These are phyloP conservation scores for Botia almorhae DNA, from an alignment of 2,797 vertebrate species.

Conservation along the genomic window DNA sequence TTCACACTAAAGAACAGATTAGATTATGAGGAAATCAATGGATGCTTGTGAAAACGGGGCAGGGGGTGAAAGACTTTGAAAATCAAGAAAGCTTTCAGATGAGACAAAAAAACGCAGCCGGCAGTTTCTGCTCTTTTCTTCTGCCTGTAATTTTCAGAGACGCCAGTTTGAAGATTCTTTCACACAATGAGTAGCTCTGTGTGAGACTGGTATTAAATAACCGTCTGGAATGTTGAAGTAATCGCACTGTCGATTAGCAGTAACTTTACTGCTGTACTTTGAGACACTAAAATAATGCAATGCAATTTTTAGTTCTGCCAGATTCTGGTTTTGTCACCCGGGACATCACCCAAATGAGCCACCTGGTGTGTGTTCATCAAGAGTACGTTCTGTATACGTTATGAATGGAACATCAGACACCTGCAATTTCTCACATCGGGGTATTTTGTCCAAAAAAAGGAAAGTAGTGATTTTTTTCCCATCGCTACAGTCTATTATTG, in stretches of 20 bases:
- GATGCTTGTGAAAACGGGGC: neutral
- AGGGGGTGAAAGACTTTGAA: neutral
- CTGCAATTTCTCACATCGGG: constrained; percentile 13
- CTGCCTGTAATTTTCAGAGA: neutral
- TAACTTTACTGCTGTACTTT: constrained; percentile 22
- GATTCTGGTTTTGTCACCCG: constrained; percentile 38
- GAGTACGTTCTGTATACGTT: neutral
- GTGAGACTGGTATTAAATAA: constrained; percentile 30
- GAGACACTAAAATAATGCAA: constrained; percentile 37
- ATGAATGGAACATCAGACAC: constrained; percentile 34
- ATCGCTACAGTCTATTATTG: too few species aligned
- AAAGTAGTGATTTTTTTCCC: neutral
- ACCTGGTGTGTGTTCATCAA: constrained; percentile 45
- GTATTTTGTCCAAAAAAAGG: neutral
- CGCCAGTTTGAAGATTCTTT: neutral
- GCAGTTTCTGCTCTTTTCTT: constrained; percentile 2
- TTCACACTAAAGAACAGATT: neutral
- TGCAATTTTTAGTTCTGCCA: constrained; percentile 32
- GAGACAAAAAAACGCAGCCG: neutral
- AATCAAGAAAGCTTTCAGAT: constrained; percentile 18
- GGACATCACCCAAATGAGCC: constrained; percentile 37
- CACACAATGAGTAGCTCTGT: neutral
- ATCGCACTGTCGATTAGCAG: constrained; percentile 35
- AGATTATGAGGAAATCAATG: neutral
- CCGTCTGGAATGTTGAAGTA: constrained; percentile 19